Base-by-base conservation (phyloP, 2,888 invertebrate species). In the Phyllotreta striolata region DNA sequence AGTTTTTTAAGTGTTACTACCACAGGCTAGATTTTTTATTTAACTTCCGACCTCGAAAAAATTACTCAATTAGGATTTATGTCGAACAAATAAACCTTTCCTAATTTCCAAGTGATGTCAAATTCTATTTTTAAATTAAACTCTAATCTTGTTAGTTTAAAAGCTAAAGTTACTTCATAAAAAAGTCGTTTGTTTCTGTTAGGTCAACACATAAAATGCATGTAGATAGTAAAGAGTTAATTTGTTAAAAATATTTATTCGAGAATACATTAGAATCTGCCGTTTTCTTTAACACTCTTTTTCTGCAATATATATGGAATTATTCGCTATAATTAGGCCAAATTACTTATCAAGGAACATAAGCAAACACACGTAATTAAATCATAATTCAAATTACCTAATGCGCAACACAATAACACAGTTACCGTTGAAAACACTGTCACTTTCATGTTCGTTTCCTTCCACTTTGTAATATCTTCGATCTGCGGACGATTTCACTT, bases 381-480 rank as follows among this genome's bases (percentile, higher is more conserved):
- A 7, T 46, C 10, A n/a, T 40, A 41, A 41, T 7, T 12, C 35
- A 56, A 35, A 58, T 63, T 69, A 69, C 69, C 69, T 67, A 69
- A 62, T 61, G 66, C 14, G 38, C 55, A 66, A 56, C 66, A 66
- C 35, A 66, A n/a, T 46, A 67, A 54, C 54, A 62, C 64, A 63
- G 46, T 47, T 38, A 66, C 64, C 61, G 46, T 47, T 38, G 64
- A 41, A 51, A 63, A 41, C 69, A 67, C 69, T 47, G 55, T 61
- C 66, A 69, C 69, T 67, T 67, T 69, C 69, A 69, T 69, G 60
- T 66, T 67, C 58, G 41, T 35, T 44, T 39, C 52, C 34, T 37
- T 24, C 24, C 6, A 55, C 49, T 40, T 34, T 51, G 38, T 12
- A 12, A 46, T 41, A 41, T 41, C 41, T 41, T 41, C 10, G 10